Evolutionary conservation across 2,888 invertebrate species (phyloP).

Genomic region (Xanthia icteritia): DNA sequence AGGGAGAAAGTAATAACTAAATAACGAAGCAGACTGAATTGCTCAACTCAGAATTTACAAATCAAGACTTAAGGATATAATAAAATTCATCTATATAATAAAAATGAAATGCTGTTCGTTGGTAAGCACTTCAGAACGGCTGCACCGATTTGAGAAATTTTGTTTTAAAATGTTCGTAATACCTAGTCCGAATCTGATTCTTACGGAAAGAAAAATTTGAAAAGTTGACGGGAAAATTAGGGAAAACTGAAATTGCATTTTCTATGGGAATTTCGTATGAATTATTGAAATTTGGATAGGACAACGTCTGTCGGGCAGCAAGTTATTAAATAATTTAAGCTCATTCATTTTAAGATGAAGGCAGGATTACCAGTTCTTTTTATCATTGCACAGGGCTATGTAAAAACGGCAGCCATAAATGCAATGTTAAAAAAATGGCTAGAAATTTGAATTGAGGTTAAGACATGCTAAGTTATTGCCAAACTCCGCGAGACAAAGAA

Average conservation of each 20-base stretch:
- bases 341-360: not conserved
- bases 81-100: not conserved
- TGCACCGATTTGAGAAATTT: not conserved
- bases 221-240: not conserved
- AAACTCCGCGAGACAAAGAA: slow-evolving; percentile 65
- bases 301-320: not conserved
- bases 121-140: not conserved
- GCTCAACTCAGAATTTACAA: slow-evolving; percentile 2
- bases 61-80: slow-evolving; percentile 5
- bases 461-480: slow-evolving; percentile 64
- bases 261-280: not conserved
- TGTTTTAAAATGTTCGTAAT: not conserved
- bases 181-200: not conserved
- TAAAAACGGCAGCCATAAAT: slow-evolving; percentile 25
- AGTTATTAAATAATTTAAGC: not conserved
- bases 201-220: not conserved
- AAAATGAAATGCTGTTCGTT: not conserved
- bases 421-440: slow-evolving; percentile 42
- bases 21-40: slow-evolving; percentile 24
- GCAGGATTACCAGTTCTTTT: not conserved
- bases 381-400: not conserved
- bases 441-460: slow-evolving; percentile 58
- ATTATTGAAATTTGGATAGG: not conserved
- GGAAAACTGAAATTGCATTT: not conserved
- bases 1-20: slow-evolving; percentile 36